Evolutionary conservation across 2,888 invertebrate species (phyloP), one percentile per base, ranked within the genome.

Genomic region (Caenorhabditis sp.): DNA sequence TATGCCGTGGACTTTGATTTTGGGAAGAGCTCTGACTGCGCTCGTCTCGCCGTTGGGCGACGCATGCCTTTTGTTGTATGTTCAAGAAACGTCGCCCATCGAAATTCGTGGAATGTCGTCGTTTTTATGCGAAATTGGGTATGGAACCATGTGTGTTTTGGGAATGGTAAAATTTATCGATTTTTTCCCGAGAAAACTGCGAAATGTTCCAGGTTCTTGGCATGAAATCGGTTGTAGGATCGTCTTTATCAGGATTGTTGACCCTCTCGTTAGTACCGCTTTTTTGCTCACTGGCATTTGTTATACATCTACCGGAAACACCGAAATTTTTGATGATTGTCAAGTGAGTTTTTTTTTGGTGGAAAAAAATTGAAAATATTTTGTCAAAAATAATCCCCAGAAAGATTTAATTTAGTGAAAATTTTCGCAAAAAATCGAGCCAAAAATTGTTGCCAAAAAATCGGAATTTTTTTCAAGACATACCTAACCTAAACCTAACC

Each of bases 111-210:
- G 83, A 63, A 77, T 76, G 72, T 76, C 83, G 12, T 80, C 80
- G 17, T 84, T 84, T 66, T 69, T 84, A 19, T 82, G 83, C 58
- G 84, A 84, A 65, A 84, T 84, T 50, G 83, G 84, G n/a, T 83
- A 83, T 66, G 81, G 82, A 43, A 61, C 79, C 51, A 83, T 82
- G 80, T 83, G 83, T 54, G 80, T 83, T 27, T 73, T 84, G 14
- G 84, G 83, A 65, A 81, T 82, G 78, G n/a, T n/a, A n/a, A n/a
- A n/a, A n/a, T n/a, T n/a, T n/a, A n/a, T n/a, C n/a, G n/a, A n/a
- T n/a, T n/a, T n/a, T n/a, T n/a, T n/a, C n/a, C n/a, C n/a, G n/a
- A n/a, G n/a, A n/a, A n/a, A n/a, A n/a, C n/a, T n/a, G n/a, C n/a
- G n/a, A n/a, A n/a, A n/a, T n/a, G n/a, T n/a, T n/a, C n/a, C n/a